These are phyloP conservation scores for Pteruthius melanotis DNA, from an alignment of 2,113 vertebrate genomes.

Conservation along the genomic window DNA sequence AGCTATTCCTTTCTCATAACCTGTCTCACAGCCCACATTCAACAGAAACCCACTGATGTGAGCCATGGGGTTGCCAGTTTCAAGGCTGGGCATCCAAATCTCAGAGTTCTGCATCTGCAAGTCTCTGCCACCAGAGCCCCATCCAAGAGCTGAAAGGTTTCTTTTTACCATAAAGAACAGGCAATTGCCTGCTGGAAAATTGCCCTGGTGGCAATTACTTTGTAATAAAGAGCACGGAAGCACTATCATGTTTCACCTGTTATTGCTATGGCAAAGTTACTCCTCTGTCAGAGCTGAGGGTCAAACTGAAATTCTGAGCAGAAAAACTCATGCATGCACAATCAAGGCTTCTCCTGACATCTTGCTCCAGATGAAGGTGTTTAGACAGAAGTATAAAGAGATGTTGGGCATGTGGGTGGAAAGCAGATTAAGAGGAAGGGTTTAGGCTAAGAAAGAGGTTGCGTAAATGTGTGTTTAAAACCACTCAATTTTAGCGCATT, in stretches of 20 bases:
- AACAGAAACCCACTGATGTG: background rate
- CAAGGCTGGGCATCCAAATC: background rate
- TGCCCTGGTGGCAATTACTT: background rate
- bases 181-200: background rate
- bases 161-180: background rate
- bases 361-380: background rate
- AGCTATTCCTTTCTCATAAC: background rate
- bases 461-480: background rate
- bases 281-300: background rate
- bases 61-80: background rate
- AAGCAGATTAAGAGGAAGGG: background rate
- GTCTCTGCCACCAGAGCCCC: background rate
- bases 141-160: background rate
- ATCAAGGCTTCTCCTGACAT: background rate
- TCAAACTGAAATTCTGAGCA: background rate
- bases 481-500: background rate
- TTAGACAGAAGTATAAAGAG: background rate
- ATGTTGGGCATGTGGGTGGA: background rate
- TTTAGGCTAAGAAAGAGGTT: background rate
- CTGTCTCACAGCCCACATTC: background rate
- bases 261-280: background rate
- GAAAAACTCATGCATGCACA: background rate
- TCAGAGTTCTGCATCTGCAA: background rate
- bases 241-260: background rate
- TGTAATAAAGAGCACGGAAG: background rate